A percentile compares a stretch with the other conserved stretches of the same genome.
Evolutionary conservation across 1,140 invertebrate genomes (phyloP).

Genomic region (Adelges cooleyi): DNA sequence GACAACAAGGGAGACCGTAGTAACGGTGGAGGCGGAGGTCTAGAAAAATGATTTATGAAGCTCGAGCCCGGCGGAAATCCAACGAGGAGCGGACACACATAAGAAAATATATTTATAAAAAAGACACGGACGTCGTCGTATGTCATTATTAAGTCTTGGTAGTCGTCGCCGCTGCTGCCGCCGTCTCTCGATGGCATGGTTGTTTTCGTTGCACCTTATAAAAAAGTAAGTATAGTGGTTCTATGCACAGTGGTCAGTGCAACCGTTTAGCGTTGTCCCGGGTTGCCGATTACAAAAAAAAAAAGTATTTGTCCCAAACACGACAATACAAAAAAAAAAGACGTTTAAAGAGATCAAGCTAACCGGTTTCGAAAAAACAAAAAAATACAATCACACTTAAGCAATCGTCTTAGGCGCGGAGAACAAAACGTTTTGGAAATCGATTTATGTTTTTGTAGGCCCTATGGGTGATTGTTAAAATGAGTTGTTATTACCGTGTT

Average conservation of each 20-base stretch:
- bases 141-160: slow-evolving; percentile 7
- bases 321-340: no score
- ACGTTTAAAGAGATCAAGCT: no score
- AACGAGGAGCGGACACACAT: neutral
- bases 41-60: slow-evolving; percentile 23
- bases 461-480: no score
- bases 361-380: no score
- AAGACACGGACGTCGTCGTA: neutral
- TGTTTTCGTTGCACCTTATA: neutral
- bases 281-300: no score
- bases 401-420: no score
- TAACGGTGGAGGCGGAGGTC: neutral
- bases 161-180: neutral
- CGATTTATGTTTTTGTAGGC: no score
- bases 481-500: no score
- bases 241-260: neutral
- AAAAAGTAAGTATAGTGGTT: neutral
- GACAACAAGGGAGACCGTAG: neutral
- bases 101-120: no score
- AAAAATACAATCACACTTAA: no score
- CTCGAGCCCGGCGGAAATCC: neutral
- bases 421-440: no score
- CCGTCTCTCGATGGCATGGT: neutral
- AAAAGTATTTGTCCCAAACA: no score
- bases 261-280: neutral